Base-by-base conservation (phyloP, 2,888 invertebrate species). In the Lasioglossum figueresi region DNA sequence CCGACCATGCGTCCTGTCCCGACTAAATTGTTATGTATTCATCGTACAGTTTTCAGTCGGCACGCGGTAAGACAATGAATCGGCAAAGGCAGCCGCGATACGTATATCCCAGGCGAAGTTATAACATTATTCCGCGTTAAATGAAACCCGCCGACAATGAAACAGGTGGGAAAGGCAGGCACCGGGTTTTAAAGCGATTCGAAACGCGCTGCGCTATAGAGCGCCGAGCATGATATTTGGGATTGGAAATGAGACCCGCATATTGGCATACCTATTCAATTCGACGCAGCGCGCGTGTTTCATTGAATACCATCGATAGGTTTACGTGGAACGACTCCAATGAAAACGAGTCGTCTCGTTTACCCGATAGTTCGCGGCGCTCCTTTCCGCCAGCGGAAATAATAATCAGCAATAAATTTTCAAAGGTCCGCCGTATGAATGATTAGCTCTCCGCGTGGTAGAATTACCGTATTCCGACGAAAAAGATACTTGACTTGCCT, bases 291-390 rank as follows among this genome's bases (percentile, higher is more conserved):
- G 81, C 73, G 81, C 77, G 80, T 90, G 87, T 87, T 90, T 90
- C 88, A 87, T 90, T 90, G 90, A 87, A 90, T 86, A 82, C 83
- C 83, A 78, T 80, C 85, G 87, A 90, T 87, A 85, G 83, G 76
- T 83, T 80, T 84, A 86, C 74, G 81, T 56, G 80, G 56, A 63
- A 79, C 80, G 59, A 73, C 78, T 78, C 75, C 81, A 77, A 80
- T 89, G 86, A 86, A 86, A 89, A 83, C 82, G 78, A 79, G 48
- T 77, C 59, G 63, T 59, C 72, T 63, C 82, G 75, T 74, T 88
- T 88, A 78, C 68, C 79, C 80, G 72, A 87, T 89, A 83, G 80
- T 87, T 83, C 80, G 75, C 68, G 56, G 56, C 71, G 31, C 68
- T 83, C 83, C 77, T 79, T 82, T 73, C 73, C 45, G 31, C 40